These are phyloP conservation scores for Felis catus DNA, from an alignment of 2,113 vertebrate species.

Conservation along the genomic window F.catus_Fca126_mat1.0 CM031421.1:72472001-72472500, in stretches of 20 bases:
- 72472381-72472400: neutral
- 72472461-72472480: neutral
- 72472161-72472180: neutral
- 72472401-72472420: neutral
- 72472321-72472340: neutral
- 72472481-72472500: neutral
- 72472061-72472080: neutral
- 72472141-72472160: constrained; percentile 26
- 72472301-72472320: neutral
- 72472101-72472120: constrained; percentile 9
- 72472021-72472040: neutral
- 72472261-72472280: neutral
- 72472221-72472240: neutral
- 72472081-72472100: neutral
- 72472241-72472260: neutral
- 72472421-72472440: too few species aligned
- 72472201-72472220: neutral
- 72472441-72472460: neutral
- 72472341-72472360: neutral
- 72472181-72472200: neutral
- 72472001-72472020: neutral
- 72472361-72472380: neutral
- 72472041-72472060: neutral
- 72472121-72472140: neutral
- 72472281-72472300: neutral